Evolutionary conservation across 2,113 vertebrate genomes (phyloP).

Genomic region (Caretta caretta): DNA sequence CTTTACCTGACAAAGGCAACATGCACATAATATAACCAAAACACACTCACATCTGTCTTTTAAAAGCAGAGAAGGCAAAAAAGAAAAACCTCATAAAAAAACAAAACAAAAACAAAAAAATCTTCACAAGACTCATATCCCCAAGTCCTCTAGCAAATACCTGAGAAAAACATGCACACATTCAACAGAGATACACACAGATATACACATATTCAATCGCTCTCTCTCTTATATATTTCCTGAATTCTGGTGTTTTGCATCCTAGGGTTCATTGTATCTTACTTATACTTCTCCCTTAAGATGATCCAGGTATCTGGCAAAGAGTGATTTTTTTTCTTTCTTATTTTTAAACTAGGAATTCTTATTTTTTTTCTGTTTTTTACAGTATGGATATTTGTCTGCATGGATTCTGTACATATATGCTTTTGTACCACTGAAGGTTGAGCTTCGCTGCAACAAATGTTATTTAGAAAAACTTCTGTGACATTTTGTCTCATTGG

Average conservation of each 20-base stretch:
- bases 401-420: not conserved
- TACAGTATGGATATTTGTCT: not conserved
- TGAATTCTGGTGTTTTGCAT: not conserved
- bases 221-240: not conserved
- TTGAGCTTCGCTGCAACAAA: not conserved
- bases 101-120: not conserved
- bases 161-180: not conserved
- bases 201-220: not conserved
- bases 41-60: not conserved
- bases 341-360: not conserved
- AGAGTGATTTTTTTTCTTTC: not conserved
- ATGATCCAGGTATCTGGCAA: not conserved
- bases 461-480: not conserved
- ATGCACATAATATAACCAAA: not conserved
- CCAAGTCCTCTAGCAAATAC: not conserved
- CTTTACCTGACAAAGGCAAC: not conserved
- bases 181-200: not conserved
- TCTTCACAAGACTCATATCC: not conserved
- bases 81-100: not conserved
- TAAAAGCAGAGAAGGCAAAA: not conserved
- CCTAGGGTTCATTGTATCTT: not conserved
- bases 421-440: not conserved
- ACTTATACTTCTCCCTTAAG: not conserved
- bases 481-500: not conserved
- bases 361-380: accelerated